Evolutionary conservation across 2,888 invertebrate genomes (phyloP).

Genomic region (Antheraea yamamai): DNA sequence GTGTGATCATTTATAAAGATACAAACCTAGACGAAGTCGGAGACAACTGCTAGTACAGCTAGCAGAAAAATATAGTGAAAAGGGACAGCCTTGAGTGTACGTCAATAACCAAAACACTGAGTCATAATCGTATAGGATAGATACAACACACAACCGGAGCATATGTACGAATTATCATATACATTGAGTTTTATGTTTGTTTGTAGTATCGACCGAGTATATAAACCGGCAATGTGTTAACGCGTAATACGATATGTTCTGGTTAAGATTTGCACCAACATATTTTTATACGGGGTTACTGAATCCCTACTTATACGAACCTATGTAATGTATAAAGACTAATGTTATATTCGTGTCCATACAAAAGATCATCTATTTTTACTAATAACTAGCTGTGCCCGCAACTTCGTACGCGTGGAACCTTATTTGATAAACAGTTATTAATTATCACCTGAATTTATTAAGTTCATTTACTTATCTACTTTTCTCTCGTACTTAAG

Average conservation of each 20-base stretch:
- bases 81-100: not conserved
- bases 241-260: constrained; percentile 1
- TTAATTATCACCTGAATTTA: no score
- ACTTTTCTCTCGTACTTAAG: no score
- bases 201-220: not conserved
- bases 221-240: not conserved
- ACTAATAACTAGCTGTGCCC: no score
- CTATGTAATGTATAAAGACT: not conserved
- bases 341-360: no score
- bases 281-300: constrained; percentile 1
- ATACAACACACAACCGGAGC: constrained; percentile 3
- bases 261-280: not conserved
- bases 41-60: no score
- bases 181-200: constrained; percentile 11
- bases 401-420: no score
- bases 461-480: no score
- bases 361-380: no score
- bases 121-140: constrained; percentile 5
- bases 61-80: not conserved
- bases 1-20: no score
- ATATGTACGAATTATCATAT: constrained; percentile 2
- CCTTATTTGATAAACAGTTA: no score
- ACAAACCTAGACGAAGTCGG: no score
- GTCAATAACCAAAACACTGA: constrained; percentile 11
- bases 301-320: not conserved